phyloP scores from a whole-genome alignment of 2,797 vertebrate genomes.

The Cossypha heuglini region DNA sequence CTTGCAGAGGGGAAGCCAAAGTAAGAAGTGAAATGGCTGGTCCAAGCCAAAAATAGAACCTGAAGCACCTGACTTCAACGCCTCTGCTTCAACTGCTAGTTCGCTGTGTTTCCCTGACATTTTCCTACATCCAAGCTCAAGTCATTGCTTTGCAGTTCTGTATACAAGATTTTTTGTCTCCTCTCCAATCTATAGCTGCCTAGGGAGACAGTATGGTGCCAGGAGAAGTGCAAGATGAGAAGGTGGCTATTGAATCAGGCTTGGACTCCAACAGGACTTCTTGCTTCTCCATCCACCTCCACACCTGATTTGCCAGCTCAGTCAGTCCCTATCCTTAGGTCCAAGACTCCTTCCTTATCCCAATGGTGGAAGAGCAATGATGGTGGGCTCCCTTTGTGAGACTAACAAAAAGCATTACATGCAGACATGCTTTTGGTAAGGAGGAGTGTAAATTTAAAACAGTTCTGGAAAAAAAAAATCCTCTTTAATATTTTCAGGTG shows the following conservation, averaged over 20 bases:
- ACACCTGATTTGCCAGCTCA: not conserved
- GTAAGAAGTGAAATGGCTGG: not conserved
- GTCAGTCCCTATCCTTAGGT: not conserved
- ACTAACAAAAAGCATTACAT: accelerated
- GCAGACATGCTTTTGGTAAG: not conserved
- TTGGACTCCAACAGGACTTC: not conserved
- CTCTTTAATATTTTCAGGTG: not conserved
- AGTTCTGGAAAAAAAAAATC: not conserved
- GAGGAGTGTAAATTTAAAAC: not conserved
- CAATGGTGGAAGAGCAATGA: not conserved
- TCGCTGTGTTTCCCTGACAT: not conserved
- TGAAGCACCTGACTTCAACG: not conserved
- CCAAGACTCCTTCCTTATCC: not conserved
- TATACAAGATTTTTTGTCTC: not conserved
- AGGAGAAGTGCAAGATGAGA: not conserved
- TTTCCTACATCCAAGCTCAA: not conserved
- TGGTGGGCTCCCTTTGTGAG: not conserved
- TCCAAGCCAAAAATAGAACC: slow-evolving; percentile 36
- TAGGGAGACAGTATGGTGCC: not conserved
- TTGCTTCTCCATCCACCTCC: not conserved
- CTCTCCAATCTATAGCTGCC: not conserved
- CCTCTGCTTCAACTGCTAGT: slow-evolving; percentile 18
- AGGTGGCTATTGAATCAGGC: not conserved
- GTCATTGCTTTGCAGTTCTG: not conserved
- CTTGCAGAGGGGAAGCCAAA: not conserved